Percentiles rank a stretch among this genome's conserved stretches.
These are phyloP conservation scores for Polietes domitor DNA, from an alignment of 2,888 invertebrate genomes.

Conservation along the genomic window DNA sequence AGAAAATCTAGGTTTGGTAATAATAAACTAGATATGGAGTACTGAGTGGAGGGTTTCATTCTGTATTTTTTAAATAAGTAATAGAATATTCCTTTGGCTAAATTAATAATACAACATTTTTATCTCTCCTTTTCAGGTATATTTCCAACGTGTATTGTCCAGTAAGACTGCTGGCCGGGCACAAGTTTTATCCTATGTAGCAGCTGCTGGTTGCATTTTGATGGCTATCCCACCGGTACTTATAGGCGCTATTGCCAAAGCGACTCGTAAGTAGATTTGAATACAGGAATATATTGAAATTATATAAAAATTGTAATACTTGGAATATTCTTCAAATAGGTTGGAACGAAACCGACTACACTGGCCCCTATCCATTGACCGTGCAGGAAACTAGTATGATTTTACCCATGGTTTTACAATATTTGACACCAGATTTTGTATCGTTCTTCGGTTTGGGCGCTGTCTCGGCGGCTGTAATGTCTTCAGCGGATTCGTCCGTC, in stretches of 20 bases:
- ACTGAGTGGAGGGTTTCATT: too few relatives aligned
- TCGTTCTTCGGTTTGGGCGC: conserved; percentile 99
- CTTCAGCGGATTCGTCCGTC: conserved; percentile 99
- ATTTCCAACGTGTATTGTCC: conserved; percentile 98
- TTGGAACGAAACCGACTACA: conserved; percentile 96
- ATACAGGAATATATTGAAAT: neutral
- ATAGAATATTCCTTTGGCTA: too few relatives aligned
- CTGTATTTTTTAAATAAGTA: too few relatives aligned
- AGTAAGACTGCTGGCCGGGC: conserved; percentile 97
- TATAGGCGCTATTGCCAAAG: conserved; percentile 98
- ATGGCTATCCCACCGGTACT: conserved; percentile 99
- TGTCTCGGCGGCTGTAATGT: conserved; percentile 99
- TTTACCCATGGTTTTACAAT: conserved; percentile 97
- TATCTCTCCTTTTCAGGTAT: conserved; percentile 91
- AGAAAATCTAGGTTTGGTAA: too few relatives aligned
- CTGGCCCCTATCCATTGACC: conserved; percentile 88
- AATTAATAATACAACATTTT: too few relatives aligned
- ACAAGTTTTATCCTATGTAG: conserved; percentile 96
- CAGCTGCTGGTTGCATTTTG: conserved; percentile 96
- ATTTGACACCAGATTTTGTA: conserved; percentile 96
- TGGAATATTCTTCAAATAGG: conserved; percentile 82
- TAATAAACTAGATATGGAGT: too few relatives aligned
- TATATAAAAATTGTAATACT: too few relatives aligned
- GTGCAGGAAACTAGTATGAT: conserved; percentile 94
- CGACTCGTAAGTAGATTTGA: conserved; percentile 89